phyloP scores from a whole-genome alignment of 2,797 vertebrate genomes.

The Cephalopachus bancanus region DNA sequence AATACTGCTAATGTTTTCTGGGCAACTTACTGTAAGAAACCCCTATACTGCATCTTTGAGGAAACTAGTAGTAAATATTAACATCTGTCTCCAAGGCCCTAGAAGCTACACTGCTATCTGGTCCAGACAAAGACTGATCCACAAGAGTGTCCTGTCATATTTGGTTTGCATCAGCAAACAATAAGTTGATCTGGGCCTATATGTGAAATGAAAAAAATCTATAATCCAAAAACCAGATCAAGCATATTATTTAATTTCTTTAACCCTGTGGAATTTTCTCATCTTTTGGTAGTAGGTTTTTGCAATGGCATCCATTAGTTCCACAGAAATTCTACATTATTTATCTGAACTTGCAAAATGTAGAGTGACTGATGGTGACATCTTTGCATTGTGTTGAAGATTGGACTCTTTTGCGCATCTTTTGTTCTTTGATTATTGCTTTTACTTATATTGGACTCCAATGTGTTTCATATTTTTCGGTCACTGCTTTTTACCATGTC shows the following conservation, averaged over 20 bases:
- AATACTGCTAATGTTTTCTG: not conserved
- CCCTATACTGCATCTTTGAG: not conserved
- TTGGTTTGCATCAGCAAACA: not conserved
- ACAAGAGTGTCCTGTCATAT: not conserved
- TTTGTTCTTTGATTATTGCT: not conserved
- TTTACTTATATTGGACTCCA: not conserved
- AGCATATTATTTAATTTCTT: not conserved
- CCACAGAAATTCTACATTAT: not conserved
- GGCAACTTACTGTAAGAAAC: not conserved
- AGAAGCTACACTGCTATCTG: not conserved
- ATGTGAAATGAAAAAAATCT: not conserved
- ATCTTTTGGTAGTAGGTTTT: not conserved
- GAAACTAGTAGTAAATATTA: not conserved
- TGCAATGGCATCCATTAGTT: not conserved
- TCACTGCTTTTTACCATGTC: not conserved
- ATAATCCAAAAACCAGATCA: not conserved
- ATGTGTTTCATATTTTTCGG: not conserved
- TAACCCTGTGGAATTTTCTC: not conserved
- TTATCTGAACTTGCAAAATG: not conserved
- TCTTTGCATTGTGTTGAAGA: conserved; percentile 5
- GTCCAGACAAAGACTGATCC: not conserved
- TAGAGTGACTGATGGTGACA: not conserved
- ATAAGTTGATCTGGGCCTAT: not conserved
- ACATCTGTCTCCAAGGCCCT: not conserved
- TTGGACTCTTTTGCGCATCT: not conserved